These are phyloP conservation scores for Neosilurus mollespiculum DNA, from an alignment of 2,797 vertebrate species.

Conservation along the genomic window DNA sequence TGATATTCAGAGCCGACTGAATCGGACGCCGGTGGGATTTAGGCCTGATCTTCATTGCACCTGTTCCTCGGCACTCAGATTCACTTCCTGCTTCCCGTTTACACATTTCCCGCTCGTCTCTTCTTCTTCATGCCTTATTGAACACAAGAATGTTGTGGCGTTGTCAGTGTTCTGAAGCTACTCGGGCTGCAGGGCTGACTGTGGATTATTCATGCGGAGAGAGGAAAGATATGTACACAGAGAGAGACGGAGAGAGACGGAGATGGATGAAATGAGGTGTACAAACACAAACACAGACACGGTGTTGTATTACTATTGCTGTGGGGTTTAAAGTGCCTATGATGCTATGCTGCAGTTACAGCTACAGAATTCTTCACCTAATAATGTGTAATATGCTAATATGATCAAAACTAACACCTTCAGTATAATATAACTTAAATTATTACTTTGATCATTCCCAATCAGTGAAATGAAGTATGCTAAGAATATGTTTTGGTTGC, in stretches of 20 bases:
- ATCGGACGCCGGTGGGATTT: constrained; percentile 15
- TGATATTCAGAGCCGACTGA: constrained; percentile 21
- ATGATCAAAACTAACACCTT: background rate
- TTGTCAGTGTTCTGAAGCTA: background rate
- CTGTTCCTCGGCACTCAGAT: background rate
- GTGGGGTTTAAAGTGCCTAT: background rate
- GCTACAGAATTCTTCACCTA: background rate
- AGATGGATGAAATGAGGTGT: constrained; percentile 8
- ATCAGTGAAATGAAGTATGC: background rate
- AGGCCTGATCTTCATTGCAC: background rate
- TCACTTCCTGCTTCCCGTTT: constrained; percentile 32
- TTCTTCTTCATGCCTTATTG: constrained; percentile 31
- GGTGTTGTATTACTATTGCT: background rate
- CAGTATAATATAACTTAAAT: background rate
- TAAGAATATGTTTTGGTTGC: background rate
- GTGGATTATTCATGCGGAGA: constrained; percentile 75
- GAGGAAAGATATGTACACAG: constrained; percentile 56
- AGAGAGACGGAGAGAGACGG: constrained; percentile 54
- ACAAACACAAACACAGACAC: constrained; percentile 43
- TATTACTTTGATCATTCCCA: background rate
- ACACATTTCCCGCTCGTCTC: constrained; percentile 15
- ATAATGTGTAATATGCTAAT: background rate
- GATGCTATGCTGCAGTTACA: background rate
- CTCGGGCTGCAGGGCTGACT: constrained; percentile 62
- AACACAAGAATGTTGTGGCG: constrained; percentile 14